Conservation (phyloP, 2,113 vertebrate genomes). For the Caracal caracal region DNA sequence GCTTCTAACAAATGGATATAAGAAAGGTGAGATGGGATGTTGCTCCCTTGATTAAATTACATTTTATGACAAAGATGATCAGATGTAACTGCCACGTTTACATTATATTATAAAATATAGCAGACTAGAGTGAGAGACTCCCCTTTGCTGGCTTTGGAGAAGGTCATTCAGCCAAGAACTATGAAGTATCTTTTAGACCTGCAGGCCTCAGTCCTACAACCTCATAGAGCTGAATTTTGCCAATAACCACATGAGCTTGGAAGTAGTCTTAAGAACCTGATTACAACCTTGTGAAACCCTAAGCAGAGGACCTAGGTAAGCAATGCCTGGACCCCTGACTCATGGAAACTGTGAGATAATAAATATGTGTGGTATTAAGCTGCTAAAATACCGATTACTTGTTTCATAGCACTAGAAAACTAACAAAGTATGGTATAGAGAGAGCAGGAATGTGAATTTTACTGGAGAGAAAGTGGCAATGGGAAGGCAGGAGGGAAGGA, state of each 20-base stretch:
- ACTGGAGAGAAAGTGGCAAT: neutral
- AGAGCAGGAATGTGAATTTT: neutral
- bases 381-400: neutral
- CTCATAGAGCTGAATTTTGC: neutral
- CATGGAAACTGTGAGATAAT: neutral
- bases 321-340: neutral
- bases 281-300: neutral
- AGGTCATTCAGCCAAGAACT: neutral
- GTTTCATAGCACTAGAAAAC: neutral
- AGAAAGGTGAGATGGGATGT: neutral
- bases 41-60: neutral
- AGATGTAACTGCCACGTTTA: neutral
- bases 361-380: neutral
- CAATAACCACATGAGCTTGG: neutral
- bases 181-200: neutral
- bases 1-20: neutral
- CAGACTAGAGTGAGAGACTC: neutral
- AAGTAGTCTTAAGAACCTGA: neutral
- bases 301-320: neutral
- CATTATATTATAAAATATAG: neutral
- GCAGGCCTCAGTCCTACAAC: neutral
- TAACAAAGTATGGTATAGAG: neutral
- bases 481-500: too few species aligned
- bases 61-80: neutral
- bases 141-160: neutral